Conservation (phyloP, 2,888 invertebrate genomes). For the Flexamia atlantica region DNA sequence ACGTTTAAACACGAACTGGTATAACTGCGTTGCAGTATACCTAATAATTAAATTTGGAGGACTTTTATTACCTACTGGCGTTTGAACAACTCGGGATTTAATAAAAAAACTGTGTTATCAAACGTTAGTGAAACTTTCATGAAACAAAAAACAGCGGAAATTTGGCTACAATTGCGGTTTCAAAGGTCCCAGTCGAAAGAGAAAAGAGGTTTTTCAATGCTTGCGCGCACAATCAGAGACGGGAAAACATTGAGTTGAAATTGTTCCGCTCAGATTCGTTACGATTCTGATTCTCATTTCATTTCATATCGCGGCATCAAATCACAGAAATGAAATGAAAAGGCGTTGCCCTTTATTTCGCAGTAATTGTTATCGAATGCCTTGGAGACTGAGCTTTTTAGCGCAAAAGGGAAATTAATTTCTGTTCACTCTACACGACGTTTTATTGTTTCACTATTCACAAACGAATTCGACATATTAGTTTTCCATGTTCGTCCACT, state of each 20-base stretch:
- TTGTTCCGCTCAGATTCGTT: background rate
- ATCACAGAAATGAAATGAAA: slow-evolving; percentile 37
- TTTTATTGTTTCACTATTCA: slow-evolving; percentile 1
- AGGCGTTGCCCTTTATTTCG: background rate
- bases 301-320: slow-evolving; percentile 18
- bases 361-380: slow-evolving; percentile 17
- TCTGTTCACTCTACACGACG: background rate
- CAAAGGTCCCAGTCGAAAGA: background rate
- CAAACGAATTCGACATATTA: background rate
- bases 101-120: too few relatives aligned
- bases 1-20: too few relatives aligned
- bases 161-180: background rate
- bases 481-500: background rate
- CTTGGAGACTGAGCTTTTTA: slow-evolving; percentile 24
- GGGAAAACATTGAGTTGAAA: background rate
- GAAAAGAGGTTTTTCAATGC: background rate
- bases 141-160: background rate
- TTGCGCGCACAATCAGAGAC: background rate
- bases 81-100: too few relatives aligned
- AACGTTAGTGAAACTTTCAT: background rate
- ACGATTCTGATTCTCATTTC: background rate
- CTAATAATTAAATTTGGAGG: too few relatives aligned
- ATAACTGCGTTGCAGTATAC: too few relatives aligned
- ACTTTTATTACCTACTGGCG: too few relatives aligned
- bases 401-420: slow-evolving; percentile 28